Evolutionary conservation across 2,797 vertebrate genomes (phyloP), one percentile per base, ranked within the genome.

Genomic region (Hippoglossus hippoglossus): DNA sequence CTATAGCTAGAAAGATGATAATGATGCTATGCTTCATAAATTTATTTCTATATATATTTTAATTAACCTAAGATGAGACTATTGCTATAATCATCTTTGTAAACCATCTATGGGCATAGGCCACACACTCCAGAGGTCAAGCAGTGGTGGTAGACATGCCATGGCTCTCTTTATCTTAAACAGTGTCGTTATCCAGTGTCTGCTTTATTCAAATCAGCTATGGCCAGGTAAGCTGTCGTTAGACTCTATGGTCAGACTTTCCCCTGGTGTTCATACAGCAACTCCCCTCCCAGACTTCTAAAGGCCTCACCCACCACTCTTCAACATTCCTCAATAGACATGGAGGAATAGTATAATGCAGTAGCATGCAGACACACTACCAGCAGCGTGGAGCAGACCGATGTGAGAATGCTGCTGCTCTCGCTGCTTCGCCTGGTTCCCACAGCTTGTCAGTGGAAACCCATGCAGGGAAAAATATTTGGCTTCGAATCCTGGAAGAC

Each of bases 391-490:
- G 13, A 41, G 57, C 58, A 71, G 74, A 78, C 88, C 86, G 77
- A 77, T 83, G 75, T 68, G 18, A 80, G 71, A 83, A 41, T 41
- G 11, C 26, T 77, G 73, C 74, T 87, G 86, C 82, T 68, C 67
- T 75, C 72, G 71, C 79, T 87, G 81, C 82, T 80, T 82, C 39
- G 59, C 76, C 84, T 79, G 83, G 91, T 93, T 94, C 92, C 89
- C 93, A 93, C 88, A 92, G 83, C 71, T 85, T 89, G 86, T 85
- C 80, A 86, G 84, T 90, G 91, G 86, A 91, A 93, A 91, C 90
- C 90, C 90, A 89, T 84, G 53, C 88, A 90, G 90, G 86, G 85
- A 85, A 91, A 94, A 92, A 90, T 92, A 91, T 93, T 94, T 93
- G 87, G 88, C 86, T 92, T 84, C 75, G 84, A 90, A 80, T 76